Conservation (phyloP, 2,113 vertebrate genomes). For the Sisor rabdophorus region DNA sequence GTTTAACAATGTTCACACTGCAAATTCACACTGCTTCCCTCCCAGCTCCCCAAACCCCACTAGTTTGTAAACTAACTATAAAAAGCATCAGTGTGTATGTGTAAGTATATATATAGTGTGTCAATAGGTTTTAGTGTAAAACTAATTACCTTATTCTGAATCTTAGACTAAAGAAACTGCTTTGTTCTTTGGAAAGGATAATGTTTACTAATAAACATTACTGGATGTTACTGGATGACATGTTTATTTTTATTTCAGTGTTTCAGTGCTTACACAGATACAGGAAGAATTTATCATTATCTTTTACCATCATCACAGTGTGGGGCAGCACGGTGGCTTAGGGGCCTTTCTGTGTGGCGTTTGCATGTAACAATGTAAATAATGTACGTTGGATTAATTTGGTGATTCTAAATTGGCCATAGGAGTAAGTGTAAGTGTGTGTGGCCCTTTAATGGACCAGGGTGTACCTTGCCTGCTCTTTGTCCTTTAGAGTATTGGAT, state of each 20-base stretch:
- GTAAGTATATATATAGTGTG: neutral
- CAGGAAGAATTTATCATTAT: neutral
- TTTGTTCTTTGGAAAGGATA: neutral
- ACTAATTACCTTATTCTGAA: slow-evolving; percentile 1
- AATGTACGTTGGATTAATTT: too few species aligned
- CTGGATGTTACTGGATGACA: neutral
- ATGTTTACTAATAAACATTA: neutral
- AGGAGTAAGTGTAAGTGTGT: too few species aligned
- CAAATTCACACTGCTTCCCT: neutral
- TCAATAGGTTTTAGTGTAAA: neutral
- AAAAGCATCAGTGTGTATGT: neutral
- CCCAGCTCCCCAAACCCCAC: neutral
- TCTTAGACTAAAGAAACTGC: neutral
- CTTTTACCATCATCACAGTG: too few species aligned
- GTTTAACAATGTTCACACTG: too few species aligned
- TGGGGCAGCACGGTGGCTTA: too few species aligned
- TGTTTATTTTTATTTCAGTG: neutral
- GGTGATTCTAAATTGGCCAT: too few species aligned
- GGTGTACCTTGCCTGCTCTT: too few species aligned
- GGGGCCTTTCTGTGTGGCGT: too few species aligned
- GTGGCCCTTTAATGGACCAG: too few species aligned
- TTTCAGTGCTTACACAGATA: neutral
- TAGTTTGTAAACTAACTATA: neutral
- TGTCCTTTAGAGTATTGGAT: too few species aligned
- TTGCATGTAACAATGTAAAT: too few species aligned